Evolutionary conservation across 2,888 invertebrate species (phyloP), one percentile per base, ranked within the genome.

Genomic region (Escarpia spicata): DNA sequence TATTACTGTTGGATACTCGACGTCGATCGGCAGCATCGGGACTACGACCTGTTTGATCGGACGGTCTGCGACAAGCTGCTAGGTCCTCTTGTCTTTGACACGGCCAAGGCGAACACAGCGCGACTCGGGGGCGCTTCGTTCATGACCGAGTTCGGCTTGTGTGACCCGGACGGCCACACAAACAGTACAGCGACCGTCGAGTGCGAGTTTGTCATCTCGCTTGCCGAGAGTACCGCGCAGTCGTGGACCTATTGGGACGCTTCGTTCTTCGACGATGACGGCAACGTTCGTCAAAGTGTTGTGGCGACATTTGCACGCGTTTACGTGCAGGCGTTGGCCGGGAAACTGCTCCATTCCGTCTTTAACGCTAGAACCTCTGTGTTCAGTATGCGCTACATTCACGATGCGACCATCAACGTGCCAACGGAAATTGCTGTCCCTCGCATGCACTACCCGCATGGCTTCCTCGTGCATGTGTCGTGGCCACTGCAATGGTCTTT

Each of bases 201-300:
- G 92, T 95, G 95, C 92, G 93, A 94, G 12, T 93, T 93, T 26
- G 94, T 95, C 12, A 91, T 95, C 93, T 52, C 93, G 45, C 92
- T 91, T 75, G 94, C 95, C 3, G 95, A 95, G 92, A 92, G 93
- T n/a, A 89, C 93, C 93, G 92, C 94, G 31, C 95, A 95, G 92
- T 95, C 95, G 43, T 95, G 95, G 95, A 95, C 95, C 2, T 95
- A 95, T 93, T 95, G 95, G 95, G 95, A 95, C 92, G 94, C 95
- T 2, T 1, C 58, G 10, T 95, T 95, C 92, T 95, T 94, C 93
- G 91, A 93, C 45, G 43, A 92, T 12, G 92, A 93, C 31, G 95
- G 95, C 31, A 43, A 92, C 12, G 91, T 94, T 37, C 91, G 92
- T n/a, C 90, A 58, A 91, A 91, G 93, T 4, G 90, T 93, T 12